Evolutionary conservation across 2,888 invertebrate genomes (phyloP).

Genomic region (Sepiola atlantica): DNA sequence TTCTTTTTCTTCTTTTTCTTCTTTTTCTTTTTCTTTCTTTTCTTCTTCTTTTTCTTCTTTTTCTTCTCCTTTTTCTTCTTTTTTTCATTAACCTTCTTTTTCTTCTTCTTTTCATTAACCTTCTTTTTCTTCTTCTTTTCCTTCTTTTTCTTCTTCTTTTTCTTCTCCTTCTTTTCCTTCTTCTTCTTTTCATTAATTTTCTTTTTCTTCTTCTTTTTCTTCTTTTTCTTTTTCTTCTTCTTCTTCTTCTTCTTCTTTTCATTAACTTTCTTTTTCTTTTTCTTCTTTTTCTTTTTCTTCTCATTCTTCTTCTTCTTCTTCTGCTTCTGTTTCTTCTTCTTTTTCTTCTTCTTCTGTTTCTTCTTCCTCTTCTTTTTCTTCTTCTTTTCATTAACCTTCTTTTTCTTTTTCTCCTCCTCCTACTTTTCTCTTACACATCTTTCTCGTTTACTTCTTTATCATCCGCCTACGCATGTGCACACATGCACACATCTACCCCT

Average conservation of each 20-base stretch:
- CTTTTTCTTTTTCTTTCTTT: not conserved
- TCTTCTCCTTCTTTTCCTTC: not conserved
- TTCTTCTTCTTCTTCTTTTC: fast-evolving
- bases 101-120: not conserved
- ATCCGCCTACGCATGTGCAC: not conserved
- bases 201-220: too few relatives aligned
- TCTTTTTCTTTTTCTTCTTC: too few relatives aligned
- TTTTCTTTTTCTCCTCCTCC: not conserved
- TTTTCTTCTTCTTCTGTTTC: not conserved
- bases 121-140: not conserved
- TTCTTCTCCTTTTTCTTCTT: not conserved
- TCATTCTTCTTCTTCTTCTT: not conserved
- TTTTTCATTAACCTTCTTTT: not conserved
- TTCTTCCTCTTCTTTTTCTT: not conserved
- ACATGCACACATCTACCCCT: not conserved
- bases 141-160: not conserved
- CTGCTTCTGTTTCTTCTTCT: not conserved
- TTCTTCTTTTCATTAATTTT: not conserved
- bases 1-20: not conserved
- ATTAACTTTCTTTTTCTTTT: not conserved
- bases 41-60: not conserved
- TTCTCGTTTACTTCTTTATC: not conserved
- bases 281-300: not conserved
- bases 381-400: not conserved
- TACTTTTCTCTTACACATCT: not conserved